phyloP scores from a whole-genome alignment of 2,113 vertebrate genomes.

The Vicugna pacos region DNA sequence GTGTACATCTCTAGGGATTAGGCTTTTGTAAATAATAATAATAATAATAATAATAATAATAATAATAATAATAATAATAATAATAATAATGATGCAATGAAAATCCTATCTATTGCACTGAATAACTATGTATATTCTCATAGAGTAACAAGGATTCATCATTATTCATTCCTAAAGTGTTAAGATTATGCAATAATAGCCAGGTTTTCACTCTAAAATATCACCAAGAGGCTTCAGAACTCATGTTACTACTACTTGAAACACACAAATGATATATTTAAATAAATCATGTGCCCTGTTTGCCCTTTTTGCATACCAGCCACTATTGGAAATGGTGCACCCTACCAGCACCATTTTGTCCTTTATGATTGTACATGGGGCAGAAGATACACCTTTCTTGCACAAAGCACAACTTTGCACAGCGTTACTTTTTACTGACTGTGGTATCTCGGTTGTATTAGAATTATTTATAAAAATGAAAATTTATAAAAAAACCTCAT shows the following conservation, averaged over 20 bases:
- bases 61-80: neutral
- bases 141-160: neutral
- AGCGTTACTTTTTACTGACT: neutral
- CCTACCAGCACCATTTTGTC: neutral
- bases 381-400: neutral
- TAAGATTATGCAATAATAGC: neutral
- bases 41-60: neutral
- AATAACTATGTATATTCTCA: neutral
- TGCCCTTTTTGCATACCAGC: neutral
- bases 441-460: neutral
- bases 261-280: neutral
- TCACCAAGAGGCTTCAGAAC: neutral
- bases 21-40: neutral
- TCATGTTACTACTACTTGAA: neutral
- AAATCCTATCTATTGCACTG: neutral
- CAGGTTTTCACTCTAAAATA: constrained; percentile 35
- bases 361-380: neutral
- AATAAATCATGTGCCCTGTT: neutral
- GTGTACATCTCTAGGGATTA: neutral
- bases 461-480: neutral
- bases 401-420: neutral
- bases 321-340: neutral
- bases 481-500: neutral
- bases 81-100: neutral
- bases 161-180: neutral